Base-by-base conservation (phyloP, 2,888 invertebrate genomes). In the Tetrapedia diversipes region DNA sequence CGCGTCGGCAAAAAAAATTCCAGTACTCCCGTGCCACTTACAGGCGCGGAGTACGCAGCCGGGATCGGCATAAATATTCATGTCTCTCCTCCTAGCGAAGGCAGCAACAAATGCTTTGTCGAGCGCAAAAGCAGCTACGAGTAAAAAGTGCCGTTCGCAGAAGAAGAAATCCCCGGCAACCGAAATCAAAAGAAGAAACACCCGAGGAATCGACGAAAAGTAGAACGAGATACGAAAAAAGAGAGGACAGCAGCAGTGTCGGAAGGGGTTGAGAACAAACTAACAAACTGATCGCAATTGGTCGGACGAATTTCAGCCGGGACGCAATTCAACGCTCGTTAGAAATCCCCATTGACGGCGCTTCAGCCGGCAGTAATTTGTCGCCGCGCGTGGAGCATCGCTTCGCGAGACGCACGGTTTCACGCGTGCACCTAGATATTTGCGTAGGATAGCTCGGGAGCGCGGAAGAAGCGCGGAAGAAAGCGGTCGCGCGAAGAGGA, bases 351-450 rank as follows among this genome's bases (percentile, higher is more conserved):
- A 73, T 54, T 53, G 54, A 59, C 64, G 59, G 74, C 45, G 59
- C 41, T 41, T 41, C 47, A 24, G 54, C 37, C 75, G 65, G 32
- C 39, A 39, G 60, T 75, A 75, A 75, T 75, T 74, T 49, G 65
- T 65, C 75, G 45, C 41, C 32, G 39, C 32, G 51, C 11, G 45
- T 19, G n/a, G 1, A n/a, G 1, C 0, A 19, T 4, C 10, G 19
- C 45, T 45, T 45, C 32, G 32, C 22, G 14, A 4, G 11, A 14
- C 2, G 24, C 45, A 60, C 24, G 57, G 61, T 75, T 54, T 49
- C 69, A 49, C 56, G 54, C 49, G 64, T 53, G 22, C n/a, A 39
- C 73, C 61, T 24, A 43, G 69, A 70, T 77, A 66, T 75, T 71
- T 72, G 69, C 67, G 63, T 37, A 51, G 67, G 45, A 71, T 14